Percentiles rank a stretch among this genome's conserved stretches.
phyloP scores from a whole-genome alignment of 2,113 vertebrate species.

The Calonectris borealis region DNA sequence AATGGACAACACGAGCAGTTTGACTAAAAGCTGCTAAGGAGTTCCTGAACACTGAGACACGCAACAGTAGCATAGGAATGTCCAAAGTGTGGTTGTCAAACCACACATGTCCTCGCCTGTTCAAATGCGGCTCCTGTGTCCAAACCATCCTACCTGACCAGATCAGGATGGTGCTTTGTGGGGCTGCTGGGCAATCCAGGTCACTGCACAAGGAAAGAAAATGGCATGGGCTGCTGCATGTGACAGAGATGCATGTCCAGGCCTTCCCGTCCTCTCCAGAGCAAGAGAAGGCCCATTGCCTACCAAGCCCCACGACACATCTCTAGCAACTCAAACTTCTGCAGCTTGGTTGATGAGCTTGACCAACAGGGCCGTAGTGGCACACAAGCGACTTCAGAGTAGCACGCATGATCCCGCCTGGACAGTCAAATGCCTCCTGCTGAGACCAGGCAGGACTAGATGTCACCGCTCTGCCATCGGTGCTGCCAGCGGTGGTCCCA shows the following conservation, averaged over 20 bases:
- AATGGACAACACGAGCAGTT: neutral
- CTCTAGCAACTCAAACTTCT: neutral
- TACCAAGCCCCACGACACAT: neutral
- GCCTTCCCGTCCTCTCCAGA: neutral
- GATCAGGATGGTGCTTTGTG: neutral
- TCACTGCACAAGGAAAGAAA: neutral
- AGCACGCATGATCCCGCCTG: neutral
- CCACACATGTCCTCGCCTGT: fast-evolving
- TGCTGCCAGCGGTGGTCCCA: neutral
- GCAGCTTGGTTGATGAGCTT: neutral
- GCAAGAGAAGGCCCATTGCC: neutral
- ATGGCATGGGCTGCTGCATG: neutral
- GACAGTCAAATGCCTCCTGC: neutral
- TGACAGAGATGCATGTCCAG: neutral
- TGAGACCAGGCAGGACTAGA: neutral
- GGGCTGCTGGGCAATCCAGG: neutral
- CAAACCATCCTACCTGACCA: neutral
- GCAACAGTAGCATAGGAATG: fast-evolving
- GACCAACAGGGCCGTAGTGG: neutral
- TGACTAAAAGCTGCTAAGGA: neutral
- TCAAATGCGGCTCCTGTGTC: neutral
- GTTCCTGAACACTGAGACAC: neutral
- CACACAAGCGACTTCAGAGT: neutral
- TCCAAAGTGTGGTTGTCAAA: neutral
- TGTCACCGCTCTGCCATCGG: neutral